These are phyloP conservation scores for Sacculina carcini DNA, from an alignment of 2,888 invertebrate species.

Conservation along the genomic window DNA sequence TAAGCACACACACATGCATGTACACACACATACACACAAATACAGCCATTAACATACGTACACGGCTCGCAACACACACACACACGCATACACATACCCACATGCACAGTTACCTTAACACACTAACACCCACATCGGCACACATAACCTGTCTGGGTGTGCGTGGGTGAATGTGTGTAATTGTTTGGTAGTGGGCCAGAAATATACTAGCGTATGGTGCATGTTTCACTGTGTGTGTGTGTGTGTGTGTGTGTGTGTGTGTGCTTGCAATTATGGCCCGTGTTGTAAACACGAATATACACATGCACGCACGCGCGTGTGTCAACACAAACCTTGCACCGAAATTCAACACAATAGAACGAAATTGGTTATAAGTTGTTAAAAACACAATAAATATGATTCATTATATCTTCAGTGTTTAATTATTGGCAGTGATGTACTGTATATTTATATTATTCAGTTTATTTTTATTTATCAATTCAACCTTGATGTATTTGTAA, in stretches of 20 bases:
- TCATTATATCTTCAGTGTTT: no score
- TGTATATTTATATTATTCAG: no score
- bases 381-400: no score
- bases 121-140: neutral
- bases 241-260: conserved; percentile 2
- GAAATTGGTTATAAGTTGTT: no score
- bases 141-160: conserved; percentile 1
- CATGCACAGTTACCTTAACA: neutral
- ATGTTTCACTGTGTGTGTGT: neutral
- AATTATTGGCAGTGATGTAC: no score
- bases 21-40: neutral
- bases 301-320: neutral
- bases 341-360: no score
- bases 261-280: neutral
- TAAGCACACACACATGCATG: no score
- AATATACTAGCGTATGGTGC: neutral
- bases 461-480: no score
- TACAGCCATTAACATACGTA: no score
- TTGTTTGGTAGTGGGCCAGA: neutral
- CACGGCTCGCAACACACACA: no score
- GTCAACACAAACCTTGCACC: neutral
- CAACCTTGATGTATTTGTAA: no score
- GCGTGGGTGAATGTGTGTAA: neutral
- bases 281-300: neutral
- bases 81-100: conserved; percentile 1